These are phyloP conservation scores for Podabrus alpinus DNA, from an alignment of 2,888 invertebrate species.

Conservation along the genomic window DNA sequence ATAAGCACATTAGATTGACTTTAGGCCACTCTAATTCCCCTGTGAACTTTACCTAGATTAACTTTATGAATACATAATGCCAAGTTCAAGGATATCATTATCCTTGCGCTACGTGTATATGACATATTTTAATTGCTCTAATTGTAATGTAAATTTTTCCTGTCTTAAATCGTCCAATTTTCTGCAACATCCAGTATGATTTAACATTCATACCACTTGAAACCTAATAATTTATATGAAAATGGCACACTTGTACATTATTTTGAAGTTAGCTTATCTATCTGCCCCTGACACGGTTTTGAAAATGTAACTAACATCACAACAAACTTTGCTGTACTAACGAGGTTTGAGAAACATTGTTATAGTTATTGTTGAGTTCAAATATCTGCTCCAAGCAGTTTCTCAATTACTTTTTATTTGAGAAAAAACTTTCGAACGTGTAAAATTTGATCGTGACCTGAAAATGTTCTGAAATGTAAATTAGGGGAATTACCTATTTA, in stretches of 20 bases:
- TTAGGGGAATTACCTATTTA: background rate
- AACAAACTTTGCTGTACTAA: background rate
- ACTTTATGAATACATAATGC: conserved; percentile 23
- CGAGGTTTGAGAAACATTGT: background rate
- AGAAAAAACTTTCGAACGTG: background rate
- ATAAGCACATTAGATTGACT: conserved; percentile 1
- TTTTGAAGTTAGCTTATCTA: background rate
- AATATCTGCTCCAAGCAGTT: background rate
- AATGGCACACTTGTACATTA: background rate
- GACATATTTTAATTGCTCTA: background rate
- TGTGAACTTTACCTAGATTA: conserved; percentile 26
- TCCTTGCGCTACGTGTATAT: background rate
- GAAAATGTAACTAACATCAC: background rate
- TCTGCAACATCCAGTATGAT: background rate
- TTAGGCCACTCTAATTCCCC: conserved; percentile 12
- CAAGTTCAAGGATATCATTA: conserved; percentile 5
- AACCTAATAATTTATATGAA: background rate
- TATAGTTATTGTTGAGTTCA: background rate
- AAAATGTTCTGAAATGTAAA: background rate
- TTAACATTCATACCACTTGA: background rate
- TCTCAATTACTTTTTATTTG: background rate
- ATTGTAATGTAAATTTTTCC: background rate
- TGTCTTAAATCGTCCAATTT: no score
- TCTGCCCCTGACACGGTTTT: background rate
- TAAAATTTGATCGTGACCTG: background rate